Evolutionary conservation across 2,888 invertebrate species (phyloP), one percentile per base, ranked within the genome.

Genomic region (Dryobotodes eremita): DNA sequence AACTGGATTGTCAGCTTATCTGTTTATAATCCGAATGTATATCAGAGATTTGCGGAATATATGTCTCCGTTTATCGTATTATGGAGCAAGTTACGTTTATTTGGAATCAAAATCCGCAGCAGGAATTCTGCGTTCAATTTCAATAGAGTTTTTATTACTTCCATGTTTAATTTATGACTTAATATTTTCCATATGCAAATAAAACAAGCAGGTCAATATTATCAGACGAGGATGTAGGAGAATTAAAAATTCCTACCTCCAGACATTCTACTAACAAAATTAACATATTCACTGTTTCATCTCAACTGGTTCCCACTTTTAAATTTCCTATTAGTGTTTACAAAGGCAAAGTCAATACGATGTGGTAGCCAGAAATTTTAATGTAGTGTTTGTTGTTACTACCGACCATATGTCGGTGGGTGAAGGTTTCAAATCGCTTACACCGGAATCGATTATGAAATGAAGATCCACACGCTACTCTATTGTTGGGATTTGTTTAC

Each of bases 301-400:
- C 95, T 94, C 94, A 94, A 95, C 95, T 95, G 94, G 95, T 95
- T 95, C 93, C 95, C 95, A 95, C 95, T 96, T 96, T 96, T 95
- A 95, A 96, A 96, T 96, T 96, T 94, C 94, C 95, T 96, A 96
- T 96, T 96, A 96, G 93, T 96, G 93, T 96, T 96, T 96, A 96
- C 96, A 94, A 95, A 96, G 95, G 96, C 92, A 94, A 93, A 94
- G 95, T 96, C 95, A 96, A 96, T 94, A 95, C 91, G 91, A 91
- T 92, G 93, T 89, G 92, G 95, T 94, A 94, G 95, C 93, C 91
- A 92, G 94, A 93, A 91, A 92, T 92, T 92, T 92, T 91, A 92
- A 92, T 90, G 91, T 87, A 66, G 75, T 61, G 80, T 82, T 70
- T 76, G 78, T 84, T 76, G 79, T 79, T 53, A 92, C 80, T 89